These are phyloP conservation scores for Eulemur coronatus DNA, from an alignment of 2,797 vertebrate species.

Conservation along the genomic window DNA sequence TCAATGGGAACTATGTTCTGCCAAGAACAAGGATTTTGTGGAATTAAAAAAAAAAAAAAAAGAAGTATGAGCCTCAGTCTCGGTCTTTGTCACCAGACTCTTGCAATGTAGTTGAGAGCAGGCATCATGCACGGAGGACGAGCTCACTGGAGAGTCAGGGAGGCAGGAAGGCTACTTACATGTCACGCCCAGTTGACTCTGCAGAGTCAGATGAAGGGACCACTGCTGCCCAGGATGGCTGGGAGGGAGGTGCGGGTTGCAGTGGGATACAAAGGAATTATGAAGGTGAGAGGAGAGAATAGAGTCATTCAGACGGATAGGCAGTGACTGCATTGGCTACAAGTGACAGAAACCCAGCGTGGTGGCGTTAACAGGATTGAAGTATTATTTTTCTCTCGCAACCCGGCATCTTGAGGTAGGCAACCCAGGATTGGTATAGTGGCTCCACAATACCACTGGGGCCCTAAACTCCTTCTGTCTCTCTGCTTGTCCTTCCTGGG, in stretches of 20 bases:
- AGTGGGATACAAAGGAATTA: neutral
- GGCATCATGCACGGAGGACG: neutral
- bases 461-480: neutral
- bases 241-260: fast-evolving
- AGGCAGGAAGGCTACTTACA: neutral
- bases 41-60: neutral
- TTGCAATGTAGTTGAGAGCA: neutral
- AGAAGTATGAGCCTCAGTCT: neutral
- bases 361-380: neutral
- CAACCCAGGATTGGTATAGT: neutral
- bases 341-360: neutral
- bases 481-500: neutral
- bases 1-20: neutral
- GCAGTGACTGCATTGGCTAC: neutral
- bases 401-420: neutral
- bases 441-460: neutral
- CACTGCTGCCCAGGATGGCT: neutral
- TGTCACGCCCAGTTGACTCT: too few relatives aligned
- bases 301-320: neutral
- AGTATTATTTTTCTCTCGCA: neutral
- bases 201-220: neutral
- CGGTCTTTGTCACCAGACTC: neutral
- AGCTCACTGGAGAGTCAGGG: neutral
- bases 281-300: neutral
- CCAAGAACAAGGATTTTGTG: neutral